Percentiles rank a stretch among this genome's conserved stretches.
Conservation (phyloP, 2,113 vertebrate species). For the Xiphophorus maculatus region DNA sequence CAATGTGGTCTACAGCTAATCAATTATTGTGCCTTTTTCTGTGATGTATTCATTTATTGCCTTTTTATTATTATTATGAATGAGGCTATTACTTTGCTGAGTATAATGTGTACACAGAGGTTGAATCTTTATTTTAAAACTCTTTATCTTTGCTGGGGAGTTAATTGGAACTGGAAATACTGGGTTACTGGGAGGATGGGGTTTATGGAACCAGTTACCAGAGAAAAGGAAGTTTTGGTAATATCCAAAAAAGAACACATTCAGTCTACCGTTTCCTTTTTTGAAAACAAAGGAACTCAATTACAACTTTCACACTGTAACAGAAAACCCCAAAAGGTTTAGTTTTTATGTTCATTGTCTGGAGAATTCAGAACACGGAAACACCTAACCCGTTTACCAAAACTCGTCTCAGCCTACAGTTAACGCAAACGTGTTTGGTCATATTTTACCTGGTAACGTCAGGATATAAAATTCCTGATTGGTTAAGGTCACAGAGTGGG, state of each 20-base stretch:
- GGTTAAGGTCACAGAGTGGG: constrained; percentile 28
- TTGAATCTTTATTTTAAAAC: neutral
- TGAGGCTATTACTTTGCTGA: too few species aligned
- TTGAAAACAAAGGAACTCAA: neutral
- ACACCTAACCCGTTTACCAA: neutral
- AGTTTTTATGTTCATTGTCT: neutral
- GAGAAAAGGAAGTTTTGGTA: neutral
- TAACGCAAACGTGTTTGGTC: constrained; percentile 28
- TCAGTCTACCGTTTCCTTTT: neutral
- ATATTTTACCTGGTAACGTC: constrained; percentile 53
- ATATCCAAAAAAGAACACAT: neutral
- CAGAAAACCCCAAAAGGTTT: neutral
- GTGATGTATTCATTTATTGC: neutral
- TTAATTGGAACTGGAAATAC: neutral
- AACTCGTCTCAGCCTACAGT: neutral
- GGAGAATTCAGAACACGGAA: neutral
- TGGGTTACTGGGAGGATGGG: too few species aligned
- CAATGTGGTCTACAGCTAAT: too few species aligned
- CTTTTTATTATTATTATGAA: neutral
- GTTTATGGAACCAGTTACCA: neutral
- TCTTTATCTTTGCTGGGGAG: neutral
- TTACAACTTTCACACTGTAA: neutral
- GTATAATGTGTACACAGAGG: too few species aligned
- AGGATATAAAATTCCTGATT: constrained; percentile 16
- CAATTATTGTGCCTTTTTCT: too few species aligned